These are phyloP conservation scores for Dexiosoma caninum DNA, from an alignment of 2,888 invertebrate genomes.

Conservation along the genomic window DNA sequence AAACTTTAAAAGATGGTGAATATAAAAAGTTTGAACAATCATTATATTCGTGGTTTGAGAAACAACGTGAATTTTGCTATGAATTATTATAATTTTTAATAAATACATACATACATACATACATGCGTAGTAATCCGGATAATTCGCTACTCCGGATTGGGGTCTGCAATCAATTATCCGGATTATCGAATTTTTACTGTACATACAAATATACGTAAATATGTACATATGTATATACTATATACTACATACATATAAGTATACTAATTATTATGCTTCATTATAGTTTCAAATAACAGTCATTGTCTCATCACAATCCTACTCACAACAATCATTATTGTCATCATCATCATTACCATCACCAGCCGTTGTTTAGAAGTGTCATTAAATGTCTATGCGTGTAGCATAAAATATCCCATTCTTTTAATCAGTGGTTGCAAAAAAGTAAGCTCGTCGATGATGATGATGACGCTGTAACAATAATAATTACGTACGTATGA, in stretches of 20 bases:
- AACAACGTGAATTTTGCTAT: too few species aligned
- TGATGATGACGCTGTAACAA: slow-evolving; percentile 54
- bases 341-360: neutral
- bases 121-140: too few species aligned
- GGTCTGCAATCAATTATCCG: too few species aligned
- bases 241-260: neutral
- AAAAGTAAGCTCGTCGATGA: neutral
- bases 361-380: slow-evolving; percentile 21
- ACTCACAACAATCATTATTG: slow-evolving; percentile 24
- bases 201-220: neutral
- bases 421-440: neutral
- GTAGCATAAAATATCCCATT: slow-evolving; percentile 30
- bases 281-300: slow-evolving; percentile 48
- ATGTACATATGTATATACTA: neutral
- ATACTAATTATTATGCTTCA: slow-evolving; percentile 44
- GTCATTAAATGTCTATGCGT: slow-evolving; percentile 33
- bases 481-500: slow-evolving; percentile 44
- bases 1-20: too few species aligned
- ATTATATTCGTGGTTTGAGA: too few species aligned
- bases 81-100: too few species aligned
- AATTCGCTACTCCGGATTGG: too few species aligned
- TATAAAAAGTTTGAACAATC: too few species aligned
- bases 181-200: too few species aligned
- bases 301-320: slow-evolving; percentile 26
- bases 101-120: too few species aligned